Evolutionary conservation across 2,113 vertebrate genomes (phyloP).

Genomic region (Progne subis): DNA sequence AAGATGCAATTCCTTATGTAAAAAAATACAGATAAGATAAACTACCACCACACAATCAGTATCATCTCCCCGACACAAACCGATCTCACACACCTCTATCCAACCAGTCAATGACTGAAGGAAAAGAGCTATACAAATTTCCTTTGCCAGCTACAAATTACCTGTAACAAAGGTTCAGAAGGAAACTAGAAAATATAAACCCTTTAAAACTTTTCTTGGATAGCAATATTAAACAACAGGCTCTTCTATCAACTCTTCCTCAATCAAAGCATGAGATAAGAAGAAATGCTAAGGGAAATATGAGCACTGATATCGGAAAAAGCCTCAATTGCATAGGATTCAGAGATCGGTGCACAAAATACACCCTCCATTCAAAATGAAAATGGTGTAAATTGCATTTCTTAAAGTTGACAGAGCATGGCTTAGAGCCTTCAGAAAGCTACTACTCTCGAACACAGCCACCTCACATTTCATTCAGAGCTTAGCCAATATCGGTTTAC

Average conservation of each 20-base stretch:
- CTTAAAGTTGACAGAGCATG: neutral
- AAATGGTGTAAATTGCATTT: neutral
- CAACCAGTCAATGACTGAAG: neutral
- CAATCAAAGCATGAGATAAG: neutral
- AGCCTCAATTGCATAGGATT: neutral
- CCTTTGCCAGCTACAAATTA: neutral
- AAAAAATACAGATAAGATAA: neutral
- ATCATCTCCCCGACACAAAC: neutral
- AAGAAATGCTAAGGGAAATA: neutral
- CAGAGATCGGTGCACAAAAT: neutral
- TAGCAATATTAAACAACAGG: neutral
- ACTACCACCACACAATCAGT: neutral
- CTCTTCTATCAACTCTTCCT: neutral
- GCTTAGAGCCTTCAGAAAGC: neutral
- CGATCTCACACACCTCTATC: neutral
- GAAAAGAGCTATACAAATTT: neutral
- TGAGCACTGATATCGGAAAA: neutral
- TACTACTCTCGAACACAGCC: neutral
- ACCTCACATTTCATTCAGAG: neutral
- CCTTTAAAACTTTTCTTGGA: neutral
- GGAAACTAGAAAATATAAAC: neutral
- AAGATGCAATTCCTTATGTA: neutral
- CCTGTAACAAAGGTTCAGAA: neutral
- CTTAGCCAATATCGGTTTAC: neutral
- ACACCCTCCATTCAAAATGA: neutral